phyloP scores from a whole-genome alignment of 2,797 vertebrate species.

The Sebastiscus tertius region DNA sequence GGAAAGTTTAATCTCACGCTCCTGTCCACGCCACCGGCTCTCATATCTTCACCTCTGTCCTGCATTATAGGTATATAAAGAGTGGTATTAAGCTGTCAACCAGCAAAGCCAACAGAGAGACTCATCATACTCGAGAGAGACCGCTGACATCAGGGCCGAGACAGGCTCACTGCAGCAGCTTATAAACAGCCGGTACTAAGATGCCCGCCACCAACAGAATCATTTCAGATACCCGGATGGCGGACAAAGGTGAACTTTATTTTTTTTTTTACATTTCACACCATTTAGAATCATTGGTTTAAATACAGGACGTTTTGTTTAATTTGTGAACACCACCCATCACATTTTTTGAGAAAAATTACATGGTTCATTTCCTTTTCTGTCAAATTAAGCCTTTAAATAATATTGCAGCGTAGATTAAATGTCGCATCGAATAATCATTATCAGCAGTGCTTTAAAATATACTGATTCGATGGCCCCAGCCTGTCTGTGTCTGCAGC shows the following conservation, averaged over 20 bases:
- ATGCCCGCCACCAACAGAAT: constrained; percentile 71
- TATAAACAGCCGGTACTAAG: constrained; percentile 2
- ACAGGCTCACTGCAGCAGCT: constrained; percentile 8
- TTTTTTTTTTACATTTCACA: background rate
- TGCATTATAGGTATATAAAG: constrained; percentile 65
- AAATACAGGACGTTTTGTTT: background rate
- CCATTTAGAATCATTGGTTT: background rate
- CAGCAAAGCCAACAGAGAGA: background rate
- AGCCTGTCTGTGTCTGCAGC: background rate
- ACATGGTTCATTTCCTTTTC: background rate
- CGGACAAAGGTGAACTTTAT: constrained; percentile 67
- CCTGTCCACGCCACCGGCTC: constrained; percentile 20
- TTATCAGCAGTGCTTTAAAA: background rate
- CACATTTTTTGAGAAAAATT: fast-evolving
- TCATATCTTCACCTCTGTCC: constrained; percentile 31
- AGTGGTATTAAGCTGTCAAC: constrained; percentile 24
- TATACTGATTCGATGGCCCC: constrained; percentile 10
- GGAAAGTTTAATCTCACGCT: constrained; percentile 20
- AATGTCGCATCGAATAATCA: background rate
- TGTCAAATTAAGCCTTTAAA: background rate
- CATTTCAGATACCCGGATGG: constrained; percentile 50
- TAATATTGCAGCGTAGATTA: background rate
- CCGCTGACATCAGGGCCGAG: constrained; percentile 17
- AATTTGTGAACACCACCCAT: background rate
- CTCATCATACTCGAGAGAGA: constrained; percentile 5